These are phyloP conservation scores for Etheostoma perlongum DNA, from an alignment of 2,797 vertebrate species.

Conservation along the genomic window DNA sequence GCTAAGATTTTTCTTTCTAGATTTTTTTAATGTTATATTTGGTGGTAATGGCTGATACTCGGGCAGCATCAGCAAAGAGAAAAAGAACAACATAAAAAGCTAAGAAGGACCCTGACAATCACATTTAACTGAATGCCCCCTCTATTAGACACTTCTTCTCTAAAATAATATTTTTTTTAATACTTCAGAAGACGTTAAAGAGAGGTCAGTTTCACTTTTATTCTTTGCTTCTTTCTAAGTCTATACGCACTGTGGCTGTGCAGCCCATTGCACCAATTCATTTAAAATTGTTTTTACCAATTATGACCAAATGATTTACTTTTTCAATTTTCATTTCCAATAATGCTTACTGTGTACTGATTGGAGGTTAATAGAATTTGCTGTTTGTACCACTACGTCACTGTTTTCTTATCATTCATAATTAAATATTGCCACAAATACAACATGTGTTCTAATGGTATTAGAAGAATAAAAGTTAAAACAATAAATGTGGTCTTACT, in stretches of 20 bases:
- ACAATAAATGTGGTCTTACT: background rate
- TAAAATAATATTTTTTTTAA: too few relatives aligned
- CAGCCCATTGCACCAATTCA: background rate
- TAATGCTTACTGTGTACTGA: background rate
- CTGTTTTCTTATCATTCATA: background rate
- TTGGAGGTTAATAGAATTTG: background rate
- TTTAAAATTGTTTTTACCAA: background rate
- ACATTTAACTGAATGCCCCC: too few relatives aligned
- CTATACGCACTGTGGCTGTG: background rate
- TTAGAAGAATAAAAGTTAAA: background rate
- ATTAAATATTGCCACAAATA: too few relatives aligned
- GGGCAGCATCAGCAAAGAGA: too few relatives aligned
- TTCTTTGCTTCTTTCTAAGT: background rate
- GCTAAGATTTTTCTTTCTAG: too few relatives aligned
- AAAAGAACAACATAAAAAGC: too few relatives aligned
- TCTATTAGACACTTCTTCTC: too few relatives aligned
- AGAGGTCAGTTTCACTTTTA: background rate
- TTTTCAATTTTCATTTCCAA: conserved; percentile 1
- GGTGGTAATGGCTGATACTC: too few relatives aligned
- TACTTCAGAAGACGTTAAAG: too few relatives aligned
- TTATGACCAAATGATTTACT: background rate
- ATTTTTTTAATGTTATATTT: too few relatives aligned
- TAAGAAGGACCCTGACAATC: too few relatives aligned
- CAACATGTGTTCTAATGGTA: background rate
- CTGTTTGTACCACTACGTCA: background rate